Conservation (phyloP, 2,113 vertebrate species). For the Emydura subglobosa region DNA sequence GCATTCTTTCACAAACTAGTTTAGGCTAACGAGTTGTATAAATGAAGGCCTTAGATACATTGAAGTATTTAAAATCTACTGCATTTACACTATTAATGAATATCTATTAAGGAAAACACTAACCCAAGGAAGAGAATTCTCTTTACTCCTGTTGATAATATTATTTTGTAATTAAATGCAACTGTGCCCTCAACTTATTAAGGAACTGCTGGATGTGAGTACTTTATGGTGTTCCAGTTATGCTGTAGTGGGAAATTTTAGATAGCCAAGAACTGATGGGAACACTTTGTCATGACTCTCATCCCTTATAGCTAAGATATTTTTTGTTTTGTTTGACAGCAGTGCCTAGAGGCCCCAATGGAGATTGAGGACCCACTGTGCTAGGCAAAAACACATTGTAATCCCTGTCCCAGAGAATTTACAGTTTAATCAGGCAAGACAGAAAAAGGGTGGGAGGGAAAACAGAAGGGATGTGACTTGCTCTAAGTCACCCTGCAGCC, state of each 20-base stretch:
- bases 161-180: not conserved
- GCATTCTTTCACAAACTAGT: not conserved
- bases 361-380: slow-evolving; percentile 9
- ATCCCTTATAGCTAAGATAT: not conserved
- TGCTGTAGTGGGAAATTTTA: not conserved
- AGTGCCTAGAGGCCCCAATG: not conserved
- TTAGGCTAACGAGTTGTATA: not conserved
- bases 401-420: not conserved
- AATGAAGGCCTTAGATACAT: not conserved
- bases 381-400: not conserved
- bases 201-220: not conserved
- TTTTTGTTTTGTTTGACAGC: slow-evolving; percentile 24
- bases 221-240: not conserved
- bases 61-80: not conserved
- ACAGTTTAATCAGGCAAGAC: not conserved
- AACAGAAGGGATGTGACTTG: slow-evolving; percentile 14
- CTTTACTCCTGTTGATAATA: not conserved
- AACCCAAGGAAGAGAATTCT: not conserved
- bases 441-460: slow-evolving; percentile 30
- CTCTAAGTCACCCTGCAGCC: not conserved
- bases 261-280: not conserved
- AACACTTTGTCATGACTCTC: not conserved
- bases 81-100: not conserved
- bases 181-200: not conserved
- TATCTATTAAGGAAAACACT: not conserved